Conservation (phyloP, 1,140 invertebrate genomes). For the Halyomorpha halys region DNA sequence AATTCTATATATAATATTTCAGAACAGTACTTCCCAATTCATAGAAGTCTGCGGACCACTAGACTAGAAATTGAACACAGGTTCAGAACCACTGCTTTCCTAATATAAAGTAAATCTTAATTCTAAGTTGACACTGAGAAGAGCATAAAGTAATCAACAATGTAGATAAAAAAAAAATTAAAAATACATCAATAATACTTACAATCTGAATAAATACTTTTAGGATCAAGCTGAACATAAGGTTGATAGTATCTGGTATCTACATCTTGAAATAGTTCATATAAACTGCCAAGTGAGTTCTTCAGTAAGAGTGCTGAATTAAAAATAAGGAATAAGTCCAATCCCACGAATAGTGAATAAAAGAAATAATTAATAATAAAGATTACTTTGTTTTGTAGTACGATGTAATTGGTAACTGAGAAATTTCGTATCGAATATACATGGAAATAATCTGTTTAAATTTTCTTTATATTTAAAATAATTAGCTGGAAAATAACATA, state of each 20-base stretch:
- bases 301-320: too few species aligned
- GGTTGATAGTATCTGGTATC: not conserved
- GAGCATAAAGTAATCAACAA: too few species aligned
- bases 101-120: too few species aligned
- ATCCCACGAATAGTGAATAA: too few species aligned
- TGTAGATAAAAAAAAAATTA: not conserved
- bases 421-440: slow-evolving; percentile 60
- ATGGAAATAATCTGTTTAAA: slow-evolving; percentile 51
- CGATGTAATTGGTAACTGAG: slow-evolving; percentile 46
- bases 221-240: slow-evolving; percentile 34
- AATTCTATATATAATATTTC: too few species aligned
- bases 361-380: too few species aligned
- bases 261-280: slow-evolving; percentile 8
- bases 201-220: slow-evolving; percentile 44
- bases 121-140: too few species aligned
- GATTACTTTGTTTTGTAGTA: not conserved
- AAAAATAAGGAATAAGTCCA: too few species aligned
- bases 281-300: slow-evolving; percentile 19
- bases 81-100: too few species aligned
- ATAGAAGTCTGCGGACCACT: too few species aligned
- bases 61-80: too few species aligned
- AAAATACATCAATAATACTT: slow-evolving; percentile 32
- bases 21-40: too few species aligned
- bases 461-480: slow-evolving; percentile 48
- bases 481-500: slow-evolving; percentile 15